These are phyloP conservation scores for Centrocercus urophasianus DNA, from an alignment of 2,113 vertebrate genomes.

Conservation along the genomic window DNA sequence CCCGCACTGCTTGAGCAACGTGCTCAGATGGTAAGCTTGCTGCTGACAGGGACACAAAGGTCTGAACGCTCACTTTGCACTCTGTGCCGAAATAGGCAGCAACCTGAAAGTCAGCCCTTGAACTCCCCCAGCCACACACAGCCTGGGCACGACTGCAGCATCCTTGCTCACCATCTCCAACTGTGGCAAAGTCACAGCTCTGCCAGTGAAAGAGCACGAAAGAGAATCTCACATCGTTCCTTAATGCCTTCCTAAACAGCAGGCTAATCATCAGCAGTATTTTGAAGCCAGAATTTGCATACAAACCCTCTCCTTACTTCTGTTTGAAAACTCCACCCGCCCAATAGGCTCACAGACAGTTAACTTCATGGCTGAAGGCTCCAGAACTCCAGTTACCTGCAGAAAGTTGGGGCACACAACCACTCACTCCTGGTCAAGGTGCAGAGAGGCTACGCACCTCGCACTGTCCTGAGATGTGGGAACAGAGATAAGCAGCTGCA, in stretches of 20 bases:
- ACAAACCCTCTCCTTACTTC: not conserved
- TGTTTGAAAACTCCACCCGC: not conserved
- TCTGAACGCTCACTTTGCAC: not conserved
- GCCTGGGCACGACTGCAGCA: not conserved
- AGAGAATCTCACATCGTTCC: not conserved
- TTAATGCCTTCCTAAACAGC: not conserved
- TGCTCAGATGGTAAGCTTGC: not conserved
- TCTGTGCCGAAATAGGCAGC: not conserved
- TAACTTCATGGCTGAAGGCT: not conserved
- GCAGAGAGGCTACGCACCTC: not conserved
- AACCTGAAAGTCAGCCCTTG: not conserved
- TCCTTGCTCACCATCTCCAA: not conserved
- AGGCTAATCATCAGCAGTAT: not conserved
- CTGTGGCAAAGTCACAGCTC: not conserved
- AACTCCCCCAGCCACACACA: not conserved
- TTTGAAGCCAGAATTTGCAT: not conserved
- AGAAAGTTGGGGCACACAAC: not conserved
- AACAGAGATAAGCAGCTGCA: not conserved
- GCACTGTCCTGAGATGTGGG: fast-evolving
- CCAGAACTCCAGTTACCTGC: not conserved
- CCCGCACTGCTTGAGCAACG: not conserved
- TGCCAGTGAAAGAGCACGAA: not conserved
- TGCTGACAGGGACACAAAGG: not conserved
- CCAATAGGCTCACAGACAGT: not conserved
- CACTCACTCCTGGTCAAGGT: not conserved